A percentile compares a stretch with the other conserved stretches of the same genome.
Evolutionary conservation across 2,888 invertebrate genomes (phyloP).

Genomic region (Tuberolachnus salignus): DNA sequence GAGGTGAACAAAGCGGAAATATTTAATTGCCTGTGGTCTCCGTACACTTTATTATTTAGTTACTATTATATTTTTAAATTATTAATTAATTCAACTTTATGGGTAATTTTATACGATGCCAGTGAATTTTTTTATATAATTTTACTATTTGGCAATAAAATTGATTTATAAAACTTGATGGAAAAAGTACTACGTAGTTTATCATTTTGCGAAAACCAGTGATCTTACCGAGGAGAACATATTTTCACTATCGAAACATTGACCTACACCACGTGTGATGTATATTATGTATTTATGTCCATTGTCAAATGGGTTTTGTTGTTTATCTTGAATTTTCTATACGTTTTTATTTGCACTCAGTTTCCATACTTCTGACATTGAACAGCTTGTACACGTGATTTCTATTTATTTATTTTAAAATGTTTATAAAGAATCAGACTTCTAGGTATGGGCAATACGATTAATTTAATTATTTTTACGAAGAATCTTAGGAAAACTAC

Average conservation of each 20-base stretch:
- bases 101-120: no score
- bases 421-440: conserved; percentile 5
- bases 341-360: conserved; percentile 12
- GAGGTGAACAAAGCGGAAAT: no score
- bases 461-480: no score
- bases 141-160: background rate
- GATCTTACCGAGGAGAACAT: background rate
- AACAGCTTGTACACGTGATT: background rate
- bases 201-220: background rate
- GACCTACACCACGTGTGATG: conserved; percentile 1
- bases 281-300: background rate
- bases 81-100: no score
- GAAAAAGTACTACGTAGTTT: no score
- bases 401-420: background rate
- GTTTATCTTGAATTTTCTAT: conserved; percentile 20
- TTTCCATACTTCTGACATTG: background rate
- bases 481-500: no score
- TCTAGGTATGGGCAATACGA: background rate
- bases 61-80: no score
- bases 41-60: no score
- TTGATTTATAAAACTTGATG: background rate
- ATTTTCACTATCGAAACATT: background rate
- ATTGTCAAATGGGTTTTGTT: background rate
- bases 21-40: no score
- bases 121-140: background rate